Evolutionary conservation across 2,113 vertebrate species (phyloP), one percentile per base, ranked within the genome.

Genomic region (Oreochromis niloticus): DNA sequence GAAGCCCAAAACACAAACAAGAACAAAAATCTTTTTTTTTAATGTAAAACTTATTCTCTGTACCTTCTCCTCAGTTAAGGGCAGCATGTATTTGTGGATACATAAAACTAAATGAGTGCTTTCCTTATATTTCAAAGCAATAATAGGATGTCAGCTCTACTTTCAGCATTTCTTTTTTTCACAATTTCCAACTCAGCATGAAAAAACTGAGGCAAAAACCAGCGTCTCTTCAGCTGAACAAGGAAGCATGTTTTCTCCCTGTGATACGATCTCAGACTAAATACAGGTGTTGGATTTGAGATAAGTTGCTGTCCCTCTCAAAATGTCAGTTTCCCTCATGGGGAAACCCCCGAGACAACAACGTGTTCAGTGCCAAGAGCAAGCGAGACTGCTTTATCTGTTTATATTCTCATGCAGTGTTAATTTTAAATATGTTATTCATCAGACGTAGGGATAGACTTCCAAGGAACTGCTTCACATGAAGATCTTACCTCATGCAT

Each of bases 271-370:
- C 90, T 91, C 41, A 41, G 41, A 24, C 85, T 16, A 52, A 81
- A 82, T 83, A 30, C 88, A 91, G 91, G 85, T 87, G 87, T 89
- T 55, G 43, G 7, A 36, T 66, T 81, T 66, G 81, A 88, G 68
- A 81, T 66, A 46, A 73, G 30, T 24, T 73, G 50, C 14, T 27
- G 63, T 39, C 36, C 75, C 61, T 87, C 32, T 19, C 59, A 85
- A 36, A 1, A 4, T 92, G 86, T 91, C 91, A 89, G 92, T 93
- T 92, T 89, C 22, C 82, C 93, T 88, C 24, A 3, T 6, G 88
- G 89, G 83, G 30, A 83, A 87, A 82, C 80, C 80, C 63, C 61
- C 0, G 16, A 36, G 13, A 81, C 34, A 57, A 11, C 30, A n/a
- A 85, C 14, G 12, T 17, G 24, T 13, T 81, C 27, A 12, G 30